A percentile compares a stretch with the other conserved stretches of the same genome.
Evolutionary conservation across 2,888 invertebrate species (phyloP).

Genomic region (Lasioglossum figueresi): DNA sequence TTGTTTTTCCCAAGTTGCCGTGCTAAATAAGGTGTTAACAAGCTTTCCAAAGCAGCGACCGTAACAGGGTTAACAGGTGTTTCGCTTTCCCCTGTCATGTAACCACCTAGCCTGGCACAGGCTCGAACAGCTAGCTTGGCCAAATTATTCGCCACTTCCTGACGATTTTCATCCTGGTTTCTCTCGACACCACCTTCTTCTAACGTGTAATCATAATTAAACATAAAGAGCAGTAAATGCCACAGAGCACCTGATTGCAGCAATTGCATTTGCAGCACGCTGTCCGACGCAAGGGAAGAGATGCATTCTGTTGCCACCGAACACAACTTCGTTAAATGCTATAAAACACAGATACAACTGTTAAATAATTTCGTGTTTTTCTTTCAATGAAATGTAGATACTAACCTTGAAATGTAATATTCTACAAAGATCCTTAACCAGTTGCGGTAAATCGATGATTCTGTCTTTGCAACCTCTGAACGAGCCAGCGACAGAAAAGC

Average conservation of each 20-base stretch:
- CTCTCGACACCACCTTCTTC: conserved; percentile 97
- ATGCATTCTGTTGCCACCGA: conserved; percentile 96
- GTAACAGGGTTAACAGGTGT: conserved; percentile 84
- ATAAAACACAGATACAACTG: conserved; percentile 36
- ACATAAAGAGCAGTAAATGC: conserved; percentile 95
- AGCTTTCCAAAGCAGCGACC: conserved; percentile 86
- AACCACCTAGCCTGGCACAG: conserved; percentile 92
- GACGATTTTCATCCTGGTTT: conserved; percentile 92
- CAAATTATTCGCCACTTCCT: conserved; percentile 96
- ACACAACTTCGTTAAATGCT: conserved; percentile 93
- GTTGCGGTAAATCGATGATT: conserved; percentile 93
- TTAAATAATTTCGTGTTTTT: not conserved
- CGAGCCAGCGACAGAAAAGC: conserved; percentile 97
- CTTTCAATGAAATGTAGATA: not conserved
- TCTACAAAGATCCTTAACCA: conserved; percentile 94
- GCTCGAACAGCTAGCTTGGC: conserved; percentile 95
- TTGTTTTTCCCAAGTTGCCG: conserved; percentile 89
- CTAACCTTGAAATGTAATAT: conserved; percentile 93
- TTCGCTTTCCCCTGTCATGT: conserved; percentile 84
- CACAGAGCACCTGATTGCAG: conserved; percentile 95
- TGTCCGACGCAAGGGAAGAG: conserved; percentile 93
- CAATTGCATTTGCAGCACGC: conserved; percentile 93
- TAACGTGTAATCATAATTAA: conserved; percentile 98
- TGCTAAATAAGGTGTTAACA: conserved; percentile 95
- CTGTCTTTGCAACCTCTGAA: conserved; percentile 95